Conservation (phyloP, 2,113 vertebrate species). For the Neotragus pygmaeus region DNA sequence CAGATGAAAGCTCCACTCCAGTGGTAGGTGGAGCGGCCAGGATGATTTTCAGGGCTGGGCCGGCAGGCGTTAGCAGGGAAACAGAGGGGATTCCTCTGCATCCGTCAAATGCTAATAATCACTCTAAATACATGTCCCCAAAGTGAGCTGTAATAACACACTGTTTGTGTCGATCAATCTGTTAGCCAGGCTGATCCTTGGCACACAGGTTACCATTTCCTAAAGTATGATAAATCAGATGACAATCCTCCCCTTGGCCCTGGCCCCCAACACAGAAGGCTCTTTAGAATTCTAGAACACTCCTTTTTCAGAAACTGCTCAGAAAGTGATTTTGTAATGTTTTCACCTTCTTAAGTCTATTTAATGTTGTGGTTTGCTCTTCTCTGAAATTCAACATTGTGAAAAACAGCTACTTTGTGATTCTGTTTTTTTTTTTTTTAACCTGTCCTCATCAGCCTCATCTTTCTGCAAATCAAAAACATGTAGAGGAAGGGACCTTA, state of each 20-base stretch:
- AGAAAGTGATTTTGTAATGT: not conserved
- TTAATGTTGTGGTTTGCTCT: not conserved
- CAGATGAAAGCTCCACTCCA: slow-evolving; percentile 97
- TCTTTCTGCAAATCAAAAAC: slow-evolving; percentile 23
- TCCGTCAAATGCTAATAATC: slow-evolving; percentile 76
- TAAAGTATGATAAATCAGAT: slow-evolving; percentile 7
- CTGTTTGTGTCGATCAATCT: slow-evolving; percentile 44
- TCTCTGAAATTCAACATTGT: not conserved
- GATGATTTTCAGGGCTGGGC: slow-evolving; percentile 65
- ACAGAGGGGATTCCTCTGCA: slow-evolving; percentile 58
- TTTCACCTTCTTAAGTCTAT: slow-evolving; percentile 14
- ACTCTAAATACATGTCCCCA: slow-evolving; percentile 65
- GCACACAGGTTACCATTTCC: not conserved
- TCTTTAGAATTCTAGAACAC: not conserved
- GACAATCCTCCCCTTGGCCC: not conserved
- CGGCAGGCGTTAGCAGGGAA: slow-evolving; percentile 39
- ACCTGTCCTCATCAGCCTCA: not conserved
- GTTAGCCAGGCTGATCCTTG: not conserved
- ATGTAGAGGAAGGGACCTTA: not conserved
- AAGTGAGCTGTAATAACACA: slow-evolving; percentile 62
- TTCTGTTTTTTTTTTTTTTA: not conserved
- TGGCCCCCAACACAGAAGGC: not conserved
- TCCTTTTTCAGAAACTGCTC: not conserved
- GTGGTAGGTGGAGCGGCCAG: slow-evolving; percentile 79
- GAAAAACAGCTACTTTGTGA: not conserved